Conservation (phyloP, 2,113 vertebrate species). For the Aix galericulata region DNA sequence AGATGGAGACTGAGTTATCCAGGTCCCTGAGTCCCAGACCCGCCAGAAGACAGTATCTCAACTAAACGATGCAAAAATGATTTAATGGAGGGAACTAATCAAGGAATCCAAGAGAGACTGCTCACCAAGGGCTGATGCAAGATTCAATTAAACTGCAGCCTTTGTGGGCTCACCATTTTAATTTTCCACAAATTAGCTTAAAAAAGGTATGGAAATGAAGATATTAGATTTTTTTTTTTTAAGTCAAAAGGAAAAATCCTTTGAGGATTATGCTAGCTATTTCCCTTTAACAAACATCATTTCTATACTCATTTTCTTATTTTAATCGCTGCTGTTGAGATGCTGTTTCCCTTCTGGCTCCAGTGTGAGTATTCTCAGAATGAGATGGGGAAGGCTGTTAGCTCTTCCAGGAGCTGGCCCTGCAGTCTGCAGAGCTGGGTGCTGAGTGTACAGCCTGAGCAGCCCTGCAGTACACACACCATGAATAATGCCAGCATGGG, state of each 20-base stretch:
- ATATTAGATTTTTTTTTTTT: constrained; percentile 69
- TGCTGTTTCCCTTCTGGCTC: background rate
- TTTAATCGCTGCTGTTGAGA: constrained; percentile 36
- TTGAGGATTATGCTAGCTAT: constrained; percentile 74
- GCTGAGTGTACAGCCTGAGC: fast-evolving
- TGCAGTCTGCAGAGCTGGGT: background rate
- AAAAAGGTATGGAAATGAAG: constrained; percentile 80
- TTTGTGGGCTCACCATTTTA: constrained; percentile 77
- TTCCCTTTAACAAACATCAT: constrained; percentile 60
- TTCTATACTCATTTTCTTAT: constrained; percentile 40
- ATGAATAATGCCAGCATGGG: background rate
- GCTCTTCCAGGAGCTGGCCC: background rate
- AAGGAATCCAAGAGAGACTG: constrained; percentile 75
- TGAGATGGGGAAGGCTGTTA: background rate
- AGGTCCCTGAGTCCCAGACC: constrained; percentile 61
- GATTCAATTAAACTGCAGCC: constrained; percentile 81
- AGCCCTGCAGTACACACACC: background rate
- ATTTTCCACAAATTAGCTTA: constrained; percentile 84
- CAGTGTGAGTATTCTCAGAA: background rate
- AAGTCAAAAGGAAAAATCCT: constrained; percentile 75
- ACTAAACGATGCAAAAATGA: constrained; percentile 64
- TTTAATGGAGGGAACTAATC: constrained; percentile 76
- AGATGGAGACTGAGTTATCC: constrained; percentile 46
- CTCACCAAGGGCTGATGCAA: constrained; percentile 65
- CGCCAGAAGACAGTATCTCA: constrained; percentile 57